Evolutionary conservation across 2,797 vertebrate species (phyloP).

Genomic region (Oryzias dopingdopingensis): DNA sequence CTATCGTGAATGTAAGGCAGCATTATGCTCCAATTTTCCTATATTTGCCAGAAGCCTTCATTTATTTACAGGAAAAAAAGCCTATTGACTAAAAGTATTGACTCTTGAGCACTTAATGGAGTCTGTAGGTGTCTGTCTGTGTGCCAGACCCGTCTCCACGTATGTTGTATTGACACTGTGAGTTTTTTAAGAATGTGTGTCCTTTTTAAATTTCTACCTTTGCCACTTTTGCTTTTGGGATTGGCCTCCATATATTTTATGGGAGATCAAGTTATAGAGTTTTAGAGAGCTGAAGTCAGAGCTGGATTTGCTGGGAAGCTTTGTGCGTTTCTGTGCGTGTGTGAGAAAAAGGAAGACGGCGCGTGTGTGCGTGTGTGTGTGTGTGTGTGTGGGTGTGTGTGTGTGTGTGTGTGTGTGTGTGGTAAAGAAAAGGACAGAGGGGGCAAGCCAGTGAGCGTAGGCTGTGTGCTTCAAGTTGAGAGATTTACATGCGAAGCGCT

Average conservation of each 20-base stretch:
- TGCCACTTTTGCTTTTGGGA: conserved; percentile 44
- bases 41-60: neutral
- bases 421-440: conserved; percentile 42
- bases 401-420: conserved; percentile 25
- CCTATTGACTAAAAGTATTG: too few species aligned
- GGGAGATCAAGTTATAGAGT: conserved; percentile 53
- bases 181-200: conserved; percentile 5
- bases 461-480: conserved; percentile 68
- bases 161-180: neutral
- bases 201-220: conserved; percentile 10
- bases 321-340: conserved; percentile 21
- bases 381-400: neutral
- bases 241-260: conserved; percentile 50
- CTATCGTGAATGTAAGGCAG: too few species aligned
- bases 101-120: conserved; percentile 18
- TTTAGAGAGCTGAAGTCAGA: conserved; percentile 52
- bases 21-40: too few species aligned
- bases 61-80: too few species aligned
- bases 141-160: conserved; percentile 8
- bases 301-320: conserved; percentile 55
- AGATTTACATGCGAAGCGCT: conserved; percentile 76
- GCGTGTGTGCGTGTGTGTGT: too few species aligned
- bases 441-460: conserved; percentile 60
- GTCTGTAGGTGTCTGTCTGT: conserved; percentile 21
- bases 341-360: too few species aligned